phyloP scores from a whole-genome alignment of 2,797 vertebrate genomes.

The Manis crassicaudata region DNA sequence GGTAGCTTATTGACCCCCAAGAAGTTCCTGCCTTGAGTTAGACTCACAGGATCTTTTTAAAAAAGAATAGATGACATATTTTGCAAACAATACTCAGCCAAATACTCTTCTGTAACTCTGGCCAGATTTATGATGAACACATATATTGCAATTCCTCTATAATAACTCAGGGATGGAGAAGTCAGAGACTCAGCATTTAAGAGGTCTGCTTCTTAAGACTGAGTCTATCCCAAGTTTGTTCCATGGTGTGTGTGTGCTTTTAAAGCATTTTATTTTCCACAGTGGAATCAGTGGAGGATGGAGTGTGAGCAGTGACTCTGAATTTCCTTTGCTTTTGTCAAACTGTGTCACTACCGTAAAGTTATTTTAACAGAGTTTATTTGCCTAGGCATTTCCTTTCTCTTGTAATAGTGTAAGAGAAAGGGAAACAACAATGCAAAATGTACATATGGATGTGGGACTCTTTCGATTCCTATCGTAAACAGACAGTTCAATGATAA shows the following conservation, averaged over 20 bases:
- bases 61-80: slow-evolving; percentile 58
- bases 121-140: not conserved
- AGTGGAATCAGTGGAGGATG: slow-evolving; percentile 54
- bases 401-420: slow-evolving; percentile 59
- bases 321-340: slow-evolving; percentile 70
- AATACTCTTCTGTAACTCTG: slow-evolving; percentile 80
- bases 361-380: slow-evolving; percentile 78
- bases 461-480: slow-evolving; percentile 51
- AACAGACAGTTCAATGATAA: slow-evolving; percentile 71
- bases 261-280: slow-evolving; percentile 72
- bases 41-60: not conserved
- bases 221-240: slow-evolving; percentile 75
- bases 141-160: slow-evolving; percentile 66
- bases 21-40: slow-evolving; percentile 77
- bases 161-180: slow-evolving; percentile 78
- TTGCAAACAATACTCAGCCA: slow-evolving; percentile 82
- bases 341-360: slow-evolving; percentile 77
- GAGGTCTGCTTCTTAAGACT: slow-evolving; percentile 71
- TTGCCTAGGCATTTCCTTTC: slow-evolving; percentile 76
- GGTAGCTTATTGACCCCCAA: slow-evolving; percentile 70
- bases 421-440: slow-evolving; percentile 68
- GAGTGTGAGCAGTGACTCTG: slow-evolving; percentile 66
- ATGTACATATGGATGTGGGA: slow-evolving; percentile 57
- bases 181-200: slow-evolving; percentile 72
- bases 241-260: not conserved